These are phyloP conservation scores for Chlorodrepanis virens DNA, from an alignment of 2,113 vertebrate genomes.

Conservation along the genomic window DNA sequence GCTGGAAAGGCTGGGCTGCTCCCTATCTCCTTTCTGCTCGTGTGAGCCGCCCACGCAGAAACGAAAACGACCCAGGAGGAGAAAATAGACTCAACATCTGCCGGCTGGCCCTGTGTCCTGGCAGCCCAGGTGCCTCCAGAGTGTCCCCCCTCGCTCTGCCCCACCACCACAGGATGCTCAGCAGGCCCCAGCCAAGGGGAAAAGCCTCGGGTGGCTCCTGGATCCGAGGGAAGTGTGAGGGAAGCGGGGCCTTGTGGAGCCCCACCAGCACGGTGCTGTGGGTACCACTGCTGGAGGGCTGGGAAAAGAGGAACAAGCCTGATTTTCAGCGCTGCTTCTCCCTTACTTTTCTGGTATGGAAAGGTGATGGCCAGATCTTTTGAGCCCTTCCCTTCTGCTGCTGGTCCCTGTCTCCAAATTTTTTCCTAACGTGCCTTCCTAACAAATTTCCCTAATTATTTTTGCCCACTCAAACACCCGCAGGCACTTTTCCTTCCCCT, in stretches of 20 bases:
- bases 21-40: conserved; percentile 77
- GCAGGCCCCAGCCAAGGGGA: rapidly evolving
- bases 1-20: conserved; percentile 44
- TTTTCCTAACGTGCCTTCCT: not conserved
- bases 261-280: rapidly evolving
- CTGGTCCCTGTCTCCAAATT: not conserved
- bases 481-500: not conserved
- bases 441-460: not conserved
- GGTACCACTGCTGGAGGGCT: too few species aligned
- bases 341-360: not conserved
- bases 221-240: not conserved
- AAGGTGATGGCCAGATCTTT: not conserved
- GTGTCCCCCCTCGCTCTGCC: not conserved
- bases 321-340: not conserved
- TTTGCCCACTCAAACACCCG: rapidly evolving
- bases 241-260: not conserved
- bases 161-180: rapidly evolving
- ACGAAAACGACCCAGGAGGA: conserved; percentile 59
- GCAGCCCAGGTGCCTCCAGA: not conserved
- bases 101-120: not conserved
- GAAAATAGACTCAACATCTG: conserved; percentile 60
- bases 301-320: not conserved
- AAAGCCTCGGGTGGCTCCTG: not conserved
- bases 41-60: conserved; percentile 76
- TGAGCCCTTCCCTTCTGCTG: not conserved